Evolutionary conservation across 2,888 invertebrate genomes (phyloP), one percentile per base, ranked within the genome.

Genomic region (Mechanitis messenoides): DNA sequence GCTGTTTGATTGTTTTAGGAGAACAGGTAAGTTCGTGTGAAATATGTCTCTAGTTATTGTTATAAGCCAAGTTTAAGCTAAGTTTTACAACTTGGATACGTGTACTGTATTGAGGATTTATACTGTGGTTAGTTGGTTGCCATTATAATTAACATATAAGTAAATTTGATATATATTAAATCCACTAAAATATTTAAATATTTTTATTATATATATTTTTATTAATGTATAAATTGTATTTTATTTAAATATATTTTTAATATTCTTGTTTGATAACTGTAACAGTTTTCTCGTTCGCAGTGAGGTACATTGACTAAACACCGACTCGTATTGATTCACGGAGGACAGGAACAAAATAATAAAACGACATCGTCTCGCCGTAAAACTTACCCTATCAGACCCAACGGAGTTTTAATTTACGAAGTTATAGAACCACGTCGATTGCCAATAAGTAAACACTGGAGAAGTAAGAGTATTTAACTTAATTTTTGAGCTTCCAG

Each of bases 401-500:
- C 72, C 76, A 68, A 66, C 74, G 72, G 74, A 71, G 75, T 81
- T 83, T 80, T 79, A 81, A 82, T 84, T 83, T 82, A 84, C 76
- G 74, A 85, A 83, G 85, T 83, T 84, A 87, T 76, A 74, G 74
- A 73, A 72, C 74, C 74, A 75, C 79, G 75, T 78, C 85, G 81
- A 86, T 85, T 81, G 79, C 77, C 86, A 84, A 86, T 87, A 85
- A 83, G 83, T 79, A 89, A 88, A 89, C 84, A 87, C 80, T 70
- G 71, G 72, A 79, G 81, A 83, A 84, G 84, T 85, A 82, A 75
- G 80, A 79, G 82, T 83, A 84, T 90, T 87, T 90, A 91, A 91
- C 90, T 91, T 90, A 90, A 91, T 91, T 90, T 90, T 90, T 90
- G 89, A 80, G 85, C 87, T 81, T 79, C 81, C 83, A 85, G 75